Percentiles rank a stretch among this genome's conserved stretches.
Conservation (phyloP, 2,797 vertebrate genomes). For the Pangasius larnaudii region DNA sequence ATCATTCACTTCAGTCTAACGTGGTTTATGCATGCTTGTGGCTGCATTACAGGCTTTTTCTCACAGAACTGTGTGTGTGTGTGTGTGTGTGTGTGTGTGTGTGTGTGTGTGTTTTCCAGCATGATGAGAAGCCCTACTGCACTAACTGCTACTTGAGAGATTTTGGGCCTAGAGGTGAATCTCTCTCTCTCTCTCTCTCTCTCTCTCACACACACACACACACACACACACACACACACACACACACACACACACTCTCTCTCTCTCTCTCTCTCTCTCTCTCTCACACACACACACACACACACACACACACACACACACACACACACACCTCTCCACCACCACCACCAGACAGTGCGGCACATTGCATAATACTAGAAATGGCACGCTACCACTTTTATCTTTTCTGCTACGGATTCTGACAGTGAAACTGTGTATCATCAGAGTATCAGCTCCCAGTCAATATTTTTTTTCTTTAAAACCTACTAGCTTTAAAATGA, state of each 20-base stretch:
- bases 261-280: background rate
- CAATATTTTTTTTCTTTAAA: background rate
- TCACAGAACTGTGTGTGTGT: slow-evolving; percentile 60
- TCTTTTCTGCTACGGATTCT: background rate
- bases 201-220: background rate
- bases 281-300: background rate
- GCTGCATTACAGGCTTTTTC: slow-evolving; percentile 18
- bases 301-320: background rate
- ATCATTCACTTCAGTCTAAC: background rate
- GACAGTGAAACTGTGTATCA: background rate
- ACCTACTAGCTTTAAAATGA: background rate
- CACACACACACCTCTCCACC: background rate
- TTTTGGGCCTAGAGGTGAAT: slow-evolving; percentile 80
- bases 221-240: background rate
- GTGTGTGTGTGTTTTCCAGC: slow-evolving; percentile 73
- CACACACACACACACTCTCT: background rate
- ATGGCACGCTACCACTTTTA: background rate
- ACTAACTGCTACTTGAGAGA: slow-evolving; percentile 79
- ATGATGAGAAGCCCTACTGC: slow-evolving; percentile 84
- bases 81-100: slow-evolving; percentile 68
- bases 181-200: background rate
- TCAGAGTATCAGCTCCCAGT: background rate
- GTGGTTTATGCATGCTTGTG: background rate
- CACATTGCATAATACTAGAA: background rate
- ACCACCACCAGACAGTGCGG: background rate